Base-by-base conservation (phyloP, 2,797 vertebrate species). In the Remorina albescens region DNA sequence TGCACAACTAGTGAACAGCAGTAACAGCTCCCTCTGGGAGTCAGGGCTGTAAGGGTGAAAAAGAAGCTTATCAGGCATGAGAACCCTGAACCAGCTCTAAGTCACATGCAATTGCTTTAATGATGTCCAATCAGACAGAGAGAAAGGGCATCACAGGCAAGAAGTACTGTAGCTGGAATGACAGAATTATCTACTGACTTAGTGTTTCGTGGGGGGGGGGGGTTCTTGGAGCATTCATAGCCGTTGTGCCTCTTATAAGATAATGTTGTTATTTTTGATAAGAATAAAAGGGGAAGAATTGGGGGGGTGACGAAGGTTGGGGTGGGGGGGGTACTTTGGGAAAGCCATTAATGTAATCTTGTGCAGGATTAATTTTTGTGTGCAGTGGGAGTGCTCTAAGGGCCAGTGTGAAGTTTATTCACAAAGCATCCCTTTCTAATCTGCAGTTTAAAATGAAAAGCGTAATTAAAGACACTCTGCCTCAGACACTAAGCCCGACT, bases 271-370 rank as follows among this genome's bases (percentile, higher is more conserved):
- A 42, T 87, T 95, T 92, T 83, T 81, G 80, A 86, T 91, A 88
- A 88, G 75, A 85, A 82, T 80, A 75, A 68, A n/a, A 66, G 61
- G 30, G 42, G 46, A 76, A 76, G 67, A 83, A 85, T 68, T 42
- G 79, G 47, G 54, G 54, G 69, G 76, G 47, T 51, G 69, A 6
- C 30, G 6, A 30, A 6, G 30, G 30, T 3, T 30, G 68, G 84
- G n/a, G n/a, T n/a, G n/a, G n/a, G n/a, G 68, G 83, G 32, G 63
- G 79, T 92, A 90, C 83, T 90, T 92, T 84, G 79, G 88, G 76
- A 90, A n/a, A 91, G 79, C 88, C 76, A 90, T 94, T 92, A 92
- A 92, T 91, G 88, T 92, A 94, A 94, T 94, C 90, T 92, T 88
- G 67, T 83, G 87, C 78, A 80, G 91, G 90, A 95, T 94, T 95